Conservation (phyloP, 2,797 vertebrate genomes). For the Arrhamphus sclerolepis region DNA sequence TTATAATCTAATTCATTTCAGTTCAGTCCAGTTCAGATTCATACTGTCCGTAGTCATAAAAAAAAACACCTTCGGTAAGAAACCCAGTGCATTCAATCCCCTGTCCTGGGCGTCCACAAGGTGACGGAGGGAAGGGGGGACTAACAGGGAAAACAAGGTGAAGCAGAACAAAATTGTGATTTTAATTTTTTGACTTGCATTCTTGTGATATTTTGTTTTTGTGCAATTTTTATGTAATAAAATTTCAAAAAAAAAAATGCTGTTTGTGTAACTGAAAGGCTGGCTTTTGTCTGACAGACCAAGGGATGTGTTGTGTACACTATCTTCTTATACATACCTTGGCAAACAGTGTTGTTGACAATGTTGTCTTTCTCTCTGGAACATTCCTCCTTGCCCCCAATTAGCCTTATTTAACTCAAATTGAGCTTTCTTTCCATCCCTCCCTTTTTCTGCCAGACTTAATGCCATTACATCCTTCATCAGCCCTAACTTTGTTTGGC, state of each 20-base stretch:
- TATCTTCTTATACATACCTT: constrained; percentile 1
- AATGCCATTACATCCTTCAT: constrained; percentile 73
- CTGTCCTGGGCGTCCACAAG: too few relatives aligned
- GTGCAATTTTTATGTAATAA: too few relatives aligned
- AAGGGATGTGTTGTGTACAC: background rate
- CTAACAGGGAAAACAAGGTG: too few relatives aligned
- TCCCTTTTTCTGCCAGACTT: constrained; percentile 58
- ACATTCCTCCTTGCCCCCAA: constrained; percentile 55
- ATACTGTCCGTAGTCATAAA: too few relatives aligned
- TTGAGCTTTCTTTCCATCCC: constrained; percentile 25
- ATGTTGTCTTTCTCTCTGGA: constrained; percentile 29
- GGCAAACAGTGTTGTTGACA: constrained; percentile 40
- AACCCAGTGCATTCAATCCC: too few relatives aligned
- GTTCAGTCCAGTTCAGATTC: too few relatives aligned
- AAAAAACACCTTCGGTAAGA: too few relatives aligned
- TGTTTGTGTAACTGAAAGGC: background rate
- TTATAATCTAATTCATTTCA: too few relatives aligned
- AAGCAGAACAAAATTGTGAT: too few relatives aligned
- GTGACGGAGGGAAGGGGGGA: too few relatives aligned
- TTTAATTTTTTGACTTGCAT: too few relatives aligned
- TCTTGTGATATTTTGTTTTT: too few relatives aligned
- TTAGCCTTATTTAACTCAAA: constrained; percentile 52
- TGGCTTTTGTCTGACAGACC: background rate
- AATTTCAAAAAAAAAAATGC: background rate
- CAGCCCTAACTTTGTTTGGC: constrained; percentile 72